Evolutionary conservation across 2,888 invertebrate species (phyloP).

Genomic region (Fragum fragum): DNA sequence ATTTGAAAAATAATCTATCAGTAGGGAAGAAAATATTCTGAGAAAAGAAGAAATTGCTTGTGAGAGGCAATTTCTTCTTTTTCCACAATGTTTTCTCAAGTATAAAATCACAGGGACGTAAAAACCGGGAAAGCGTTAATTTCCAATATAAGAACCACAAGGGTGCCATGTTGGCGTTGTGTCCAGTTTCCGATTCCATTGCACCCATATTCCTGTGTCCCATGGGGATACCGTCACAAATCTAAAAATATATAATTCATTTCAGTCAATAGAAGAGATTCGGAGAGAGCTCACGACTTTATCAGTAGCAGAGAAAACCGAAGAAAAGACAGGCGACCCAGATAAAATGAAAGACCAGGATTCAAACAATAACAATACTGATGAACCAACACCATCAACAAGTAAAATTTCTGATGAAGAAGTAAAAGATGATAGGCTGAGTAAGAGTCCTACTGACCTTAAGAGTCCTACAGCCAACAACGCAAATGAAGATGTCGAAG

Average conservation of each 20-base stretch:
- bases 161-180: too few relatives aligned
- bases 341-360: not conserved
- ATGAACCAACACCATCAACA: slow-evolving; percentile 5
- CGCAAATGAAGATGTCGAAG: not conserved
- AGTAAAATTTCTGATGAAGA: not conserved
- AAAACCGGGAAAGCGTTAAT: too few relatives aligned
- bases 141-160: too few relatives aligned
- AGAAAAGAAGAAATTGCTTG: too few relatives aligned
- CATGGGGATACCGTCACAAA: too few relatives aligned
- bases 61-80: too few relatives aligned
- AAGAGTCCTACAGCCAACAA: not conserved
- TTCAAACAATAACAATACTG: not conserved
- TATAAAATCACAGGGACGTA: too few relatives aligned
- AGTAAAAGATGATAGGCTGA: not conserved
- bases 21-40: too few relatives aligned
- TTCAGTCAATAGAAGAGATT: slow-evolving; percentile 44
- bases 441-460: not conserved
- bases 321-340: not conserved
- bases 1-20: too few relatives aligned
- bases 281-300: slow-evolving; percentile 32
- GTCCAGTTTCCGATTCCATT: too few relatives aligned
- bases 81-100: too few relatives aligned
- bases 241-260: not conserved
- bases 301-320: not conserved
- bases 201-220: too few relatives aligned